phyloP scores from a whole-genome alignment of 2,113 vertebrate genomes.

The Dipodomys merriami region DNA sequence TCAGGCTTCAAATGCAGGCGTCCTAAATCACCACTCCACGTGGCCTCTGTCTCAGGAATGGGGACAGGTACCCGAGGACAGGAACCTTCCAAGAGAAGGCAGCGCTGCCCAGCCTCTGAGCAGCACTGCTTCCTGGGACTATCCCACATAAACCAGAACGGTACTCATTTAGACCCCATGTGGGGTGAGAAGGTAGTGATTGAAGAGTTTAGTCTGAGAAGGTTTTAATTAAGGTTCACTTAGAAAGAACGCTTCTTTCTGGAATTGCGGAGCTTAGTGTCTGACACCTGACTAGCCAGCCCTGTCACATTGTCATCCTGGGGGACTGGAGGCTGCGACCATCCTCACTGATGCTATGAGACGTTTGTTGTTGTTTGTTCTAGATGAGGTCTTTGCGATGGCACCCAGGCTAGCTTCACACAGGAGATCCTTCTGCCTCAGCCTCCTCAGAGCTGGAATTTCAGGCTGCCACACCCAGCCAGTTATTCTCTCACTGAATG shows the following conservation, averaged over 20 bases:
- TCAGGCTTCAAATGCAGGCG: not conserved
- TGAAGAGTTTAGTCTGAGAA: not conserved
- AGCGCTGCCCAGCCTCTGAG: fast-evolving
- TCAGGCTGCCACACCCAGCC: not conserved
- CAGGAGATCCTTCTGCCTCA: not conserved
- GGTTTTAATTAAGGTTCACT: not conserved
- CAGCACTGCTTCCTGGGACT: not conserved
- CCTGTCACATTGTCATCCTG: not conserved
- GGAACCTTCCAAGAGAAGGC: not conserved
- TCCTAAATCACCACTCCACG: not conserved
- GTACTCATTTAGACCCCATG: not conserved
- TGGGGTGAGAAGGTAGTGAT: not conserved
- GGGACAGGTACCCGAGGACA: not conserved
- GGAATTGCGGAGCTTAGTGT: not conserved
- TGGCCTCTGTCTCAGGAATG: not conserved
- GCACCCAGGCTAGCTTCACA: not conserved
- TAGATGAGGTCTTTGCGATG: too few relatives aligned
- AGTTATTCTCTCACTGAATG: not conserved
- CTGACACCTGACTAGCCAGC: not conserved
- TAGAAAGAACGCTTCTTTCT: not conserved
- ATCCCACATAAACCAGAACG: not conserved
- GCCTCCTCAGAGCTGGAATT: not conserved
- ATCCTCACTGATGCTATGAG: not conserved
- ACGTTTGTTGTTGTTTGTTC: too few relatives aligned
- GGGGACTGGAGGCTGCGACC: not conserved